Percentiles rank a stretch among this genome's conserved stretches.
Conservation (phyloP, 2,888 invertebrate genomes). For the Aphidius colemani region DNA sequence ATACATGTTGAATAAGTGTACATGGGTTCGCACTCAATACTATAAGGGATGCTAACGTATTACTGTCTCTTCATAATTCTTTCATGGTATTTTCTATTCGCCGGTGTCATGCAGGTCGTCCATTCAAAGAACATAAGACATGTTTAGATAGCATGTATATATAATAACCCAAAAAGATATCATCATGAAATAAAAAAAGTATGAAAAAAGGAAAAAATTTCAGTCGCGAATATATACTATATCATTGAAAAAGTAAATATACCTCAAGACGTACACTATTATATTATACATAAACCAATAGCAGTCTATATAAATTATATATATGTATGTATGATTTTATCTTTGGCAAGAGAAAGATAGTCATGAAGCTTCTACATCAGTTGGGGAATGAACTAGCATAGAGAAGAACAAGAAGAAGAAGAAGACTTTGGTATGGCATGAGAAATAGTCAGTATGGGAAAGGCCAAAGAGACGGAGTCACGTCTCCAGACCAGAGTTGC, state of each 20-base stretch:
- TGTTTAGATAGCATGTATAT: too few species aligned
- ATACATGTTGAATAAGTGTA: conserved; percentile 2
- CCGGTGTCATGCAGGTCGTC: conserved; percentile 39
- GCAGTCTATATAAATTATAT: conserved; percentile 18
- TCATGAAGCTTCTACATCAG: not conserved
- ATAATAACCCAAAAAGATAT: too few species aligned
- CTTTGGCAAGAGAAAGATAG: too few species aligned
- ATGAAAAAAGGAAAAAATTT: not conserved
- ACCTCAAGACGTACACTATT: conserved; percentile 27
- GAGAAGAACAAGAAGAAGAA: conserved; percentile 47
- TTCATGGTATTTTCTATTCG: conserved; percentile 47
- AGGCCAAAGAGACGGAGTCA: conserved; percentile 55
- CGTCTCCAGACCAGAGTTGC: conserved; percentile 58
- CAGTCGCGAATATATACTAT: conserved; percentile 9
- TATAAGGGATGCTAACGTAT: conserved; percentile 32
- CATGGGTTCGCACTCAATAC: conserved; percentile 2
- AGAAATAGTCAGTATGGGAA: conserved; percentile 30
- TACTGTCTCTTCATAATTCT: conserved; percentile 47
- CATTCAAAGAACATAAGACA: conserved; percentile 34
- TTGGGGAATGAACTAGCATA: conserved; percentile 22
- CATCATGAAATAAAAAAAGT: too few species aligned
- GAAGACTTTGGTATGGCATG: conserved; percentile 51
- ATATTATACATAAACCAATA: conserved; percentile 24
- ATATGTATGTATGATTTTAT: not conserved
- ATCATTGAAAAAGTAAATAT: conserved; percentile 9